Percentiles rank a stretch among this genome's conserved stretches.
Conservation (phyloP, 2,888 invertebrate species). For the Stratiomys singularior region DNA sequence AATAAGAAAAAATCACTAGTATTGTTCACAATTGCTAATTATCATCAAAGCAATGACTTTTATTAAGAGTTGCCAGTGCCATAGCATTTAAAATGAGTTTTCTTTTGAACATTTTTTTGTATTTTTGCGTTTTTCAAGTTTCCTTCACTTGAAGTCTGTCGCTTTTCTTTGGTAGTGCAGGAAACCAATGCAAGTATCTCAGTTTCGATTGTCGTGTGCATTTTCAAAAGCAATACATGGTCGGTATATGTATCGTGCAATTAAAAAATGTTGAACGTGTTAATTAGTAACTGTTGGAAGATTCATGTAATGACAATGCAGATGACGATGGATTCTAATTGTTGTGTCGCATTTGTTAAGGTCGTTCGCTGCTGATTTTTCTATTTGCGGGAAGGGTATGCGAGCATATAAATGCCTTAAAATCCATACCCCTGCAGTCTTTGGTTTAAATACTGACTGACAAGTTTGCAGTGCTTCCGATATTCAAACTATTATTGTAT, state of each 20-base stretch:
- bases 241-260: not conserved
- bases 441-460: no score
- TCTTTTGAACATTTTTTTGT: not conserved
- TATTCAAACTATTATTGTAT: no score
- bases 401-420: not conserved
- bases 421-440: no score
- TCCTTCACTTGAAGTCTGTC: not conserved
- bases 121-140: not conserved
- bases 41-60: conserved; percentile 24
- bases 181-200: not conserved
- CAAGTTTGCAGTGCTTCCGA: no score
- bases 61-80: conserved; percentile 28
- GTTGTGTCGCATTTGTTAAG: conserved; percentile 23
- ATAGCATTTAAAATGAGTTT: conserved; percentile 10
- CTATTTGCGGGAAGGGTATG: no score
- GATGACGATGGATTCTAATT: not conserved
- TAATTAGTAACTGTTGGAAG: conserved; percentile 38
- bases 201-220: not conserved
- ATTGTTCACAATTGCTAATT: conserved; percentile 37
- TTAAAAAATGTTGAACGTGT: conserved; percentile 32
- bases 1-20: conserved; percentile 33
- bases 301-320: conserved; percentile 25
- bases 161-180: not conserved
- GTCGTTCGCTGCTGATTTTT: conserved; percentile 4
- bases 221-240: not conserved